Evolutionary conservation across 2,113 vertebrate species (phyloP).

Genomic region (Dinomys branickii): DNA sequence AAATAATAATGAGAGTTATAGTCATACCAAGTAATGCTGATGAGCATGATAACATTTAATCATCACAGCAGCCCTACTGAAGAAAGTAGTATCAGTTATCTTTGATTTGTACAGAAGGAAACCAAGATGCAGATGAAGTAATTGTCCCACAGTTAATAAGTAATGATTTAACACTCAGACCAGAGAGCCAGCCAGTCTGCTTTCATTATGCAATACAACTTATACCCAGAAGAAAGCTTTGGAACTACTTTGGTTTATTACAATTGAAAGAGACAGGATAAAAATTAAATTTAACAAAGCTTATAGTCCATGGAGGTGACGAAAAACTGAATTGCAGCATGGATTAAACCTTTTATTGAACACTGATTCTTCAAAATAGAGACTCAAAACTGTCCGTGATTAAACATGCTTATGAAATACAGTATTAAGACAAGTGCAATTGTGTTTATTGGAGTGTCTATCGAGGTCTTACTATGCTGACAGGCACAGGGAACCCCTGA

Average conservation of each 20-base stretch:
- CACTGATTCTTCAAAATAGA: neutral
- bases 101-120: conserved; percentile 26
- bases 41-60: neutral
- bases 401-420: neutral
- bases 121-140: neutral
- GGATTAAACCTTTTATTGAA: conserved; percentile 44
- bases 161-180: neutral
- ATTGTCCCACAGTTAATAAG: neutral
- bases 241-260: neutral
- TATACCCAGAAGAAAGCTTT: neutral
- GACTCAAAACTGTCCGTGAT: neutral
- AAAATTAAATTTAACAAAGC: neutral
- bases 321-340: neutral
- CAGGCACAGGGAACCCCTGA: neutral
- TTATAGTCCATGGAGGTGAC: neutral
- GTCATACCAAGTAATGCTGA: neutral
- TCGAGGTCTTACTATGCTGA: neutral
- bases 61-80: neutral
- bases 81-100: neutral
- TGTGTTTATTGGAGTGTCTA: neutral
- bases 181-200: neutral
- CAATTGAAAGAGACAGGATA: neutral
- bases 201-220: neutral
- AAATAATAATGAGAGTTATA: conserved; percentile 6
- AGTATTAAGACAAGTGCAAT: neutral